phyloP scores from a whole-genome alignment of 2,888 invertebrate species.

The Drosophila histrio region DNA sequence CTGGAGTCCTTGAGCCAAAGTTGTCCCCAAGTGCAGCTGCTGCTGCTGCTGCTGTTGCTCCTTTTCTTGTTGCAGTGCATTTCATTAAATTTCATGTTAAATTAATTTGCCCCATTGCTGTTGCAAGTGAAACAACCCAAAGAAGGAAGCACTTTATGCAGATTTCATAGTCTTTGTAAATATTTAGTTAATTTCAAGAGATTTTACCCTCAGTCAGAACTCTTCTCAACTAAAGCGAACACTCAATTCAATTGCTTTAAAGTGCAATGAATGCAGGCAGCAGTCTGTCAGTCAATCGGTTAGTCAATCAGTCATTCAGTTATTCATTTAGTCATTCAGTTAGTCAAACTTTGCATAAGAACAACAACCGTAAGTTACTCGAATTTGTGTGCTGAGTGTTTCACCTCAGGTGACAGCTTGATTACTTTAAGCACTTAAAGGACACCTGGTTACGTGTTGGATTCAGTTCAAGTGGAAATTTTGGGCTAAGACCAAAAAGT shows the following conservation, averaged over 20 bases:
- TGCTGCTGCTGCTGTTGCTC: constrained; percentile 8
- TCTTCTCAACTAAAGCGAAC: not conserved
- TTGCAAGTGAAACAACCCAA: constrained; percentile 44
- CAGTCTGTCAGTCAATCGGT: not conserved
- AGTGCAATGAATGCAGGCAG: constrained; percentile 1
- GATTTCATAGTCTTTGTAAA: constrained; percentile 67
- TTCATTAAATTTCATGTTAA: constrained; percentile 75
- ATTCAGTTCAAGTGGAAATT: not conserved
- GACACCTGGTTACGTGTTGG: constrained; percentile 7
- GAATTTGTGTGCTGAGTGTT: constrained; percentile 11
- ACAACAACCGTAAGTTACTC: constrained; percentile 6
- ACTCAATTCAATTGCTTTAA: constrained; percentile 11
- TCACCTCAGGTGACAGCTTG: constrained; percentile 15
- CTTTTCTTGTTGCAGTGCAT: constrained; percentile 37
- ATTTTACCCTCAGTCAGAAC: constrained; percentile 24
- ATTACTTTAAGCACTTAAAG: constrained; percentile 15
- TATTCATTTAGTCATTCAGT: constrained; percentile 7
- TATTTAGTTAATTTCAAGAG: constrained; percentile 70
- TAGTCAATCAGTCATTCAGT: not conserved
- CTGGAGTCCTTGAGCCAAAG: constrained; percentile 38
- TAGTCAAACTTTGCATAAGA: constrained; percentile 13
- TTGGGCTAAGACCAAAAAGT: not conserved
- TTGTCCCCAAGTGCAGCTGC: constrained; percentile 44
- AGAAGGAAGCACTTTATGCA: constrained; percentile 53
- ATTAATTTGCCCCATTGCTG: constrained; percentile 69